Evolutionary conservation across 2,888 invertebrate genomes (phyloP), one percentile per base, ranked within the genome.

Genomic region (Allacma fusca): DNA sequence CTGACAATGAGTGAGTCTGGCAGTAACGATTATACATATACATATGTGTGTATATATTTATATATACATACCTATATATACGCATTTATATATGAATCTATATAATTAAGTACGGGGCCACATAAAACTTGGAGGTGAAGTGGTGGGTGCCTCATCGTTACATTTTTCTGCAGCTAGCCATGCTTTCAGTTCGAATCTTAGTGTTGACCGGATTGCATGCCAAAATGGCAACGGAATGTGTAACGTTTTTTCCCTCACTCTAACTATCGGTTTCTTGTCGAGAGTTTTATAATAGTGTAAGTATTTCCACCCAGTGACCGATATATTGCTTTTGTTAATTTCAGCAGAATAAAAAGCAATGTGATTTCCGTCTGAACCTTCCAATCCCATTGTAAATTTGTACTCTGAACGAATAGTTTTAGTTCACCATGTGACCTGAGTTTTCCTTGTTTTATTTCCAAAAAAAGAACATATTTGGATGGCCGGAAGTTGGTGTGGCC

Each of bases 131-230:
- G 34, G 34, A 62, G 34, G 62, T 24, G 62, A 24, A 62, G 23
- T 62, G 2, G 23, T 62, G 62, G 62, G 62, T 62, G 62, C 62
- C 34, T 34, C 40, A 40, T 62, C 28, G 65, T 65, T 65, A 65
- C 26, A 26, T 28, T 65, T 65, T 65, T 26, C 1, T 19, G 28
- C 26, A 65, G 28, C 65, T 9, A 28, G 65, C 24, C 65, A 65
- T 28, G 65, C 65, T 65, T 65, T 65, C 28, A 65, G 65, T 65
- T 29, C 13, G 19, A 9, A 29, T 29, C 29, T 19, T 19, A 65
- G 65, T 28, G 26, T 65, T 65, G 65, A 65, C 26, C 65, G 50
- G 50, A 50, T 50, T 50, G 50, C 50, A 50, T 50, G 50, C 2
- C 2, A 16, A n/a, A 50, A 50, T 50, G 5, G 50, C 19, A 50